phyloP scores from a whole-genome alignment of 2,888 invertebrate species.

The Synanthedon andrenaeformis region DNA sequence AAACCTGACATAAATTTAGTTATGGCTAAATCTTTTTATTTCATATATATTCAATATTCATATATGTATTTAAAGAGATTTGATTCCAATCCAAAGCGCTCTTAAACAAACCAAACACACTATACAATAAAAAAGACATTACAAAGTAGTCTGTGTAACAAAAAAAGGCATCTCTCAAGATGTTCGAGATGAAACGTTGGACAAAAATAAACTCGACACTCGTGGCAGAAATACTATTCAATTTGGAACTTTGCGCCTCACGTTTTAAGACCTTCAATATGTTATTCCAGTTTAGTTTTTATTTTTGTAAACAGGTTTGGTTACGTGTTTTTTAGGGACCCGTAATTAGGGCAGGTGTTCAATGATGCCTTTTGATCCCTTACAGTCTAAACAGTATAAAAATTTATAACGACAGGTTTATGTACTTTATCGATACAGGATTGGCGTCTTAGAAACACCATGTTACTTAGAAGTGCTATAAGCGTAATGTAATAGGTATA shows the following conservation, averaged over 20 bases:
- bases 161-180: conserved; percentile 23
- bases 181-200: conserved; percentile 22
- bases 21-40: too few species aligned
- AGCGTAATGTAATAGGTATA: too few species aligned
- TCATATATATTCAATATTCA: too few species aligned
- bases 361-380: conserved; percentile 32
- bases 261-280: not conserved
- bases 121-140: conserved; percentile 50
- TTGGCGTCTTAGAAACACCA: too few species aligned
- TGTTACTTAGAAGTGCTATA: too few species aligned
- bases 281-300: conserved; percentile 13
- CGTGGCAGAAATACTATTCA: not conserved
- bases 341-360: conserved; percentile 59
- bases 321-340: conserved; percentile 29
- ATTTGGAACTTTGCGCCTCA: not conserved
- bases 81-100: not conserved
- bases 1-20: too few species aligned
- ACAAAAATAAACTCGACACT: conserved; percentile 10
- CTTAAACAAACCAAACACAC: conserved; percentile 17
- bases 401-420: too few species aligned
- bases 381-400: conserved; percentile 3
- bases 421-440: too few species aligned
- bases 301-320: conserved; percentile 39
- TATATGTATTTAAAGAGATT: too few species aligned
- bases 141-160: conserved; percentile 37